Percentiles rank a stretch among this genome's conserved stretches.
Evolutionary conservation across 2,888 invertebrate genomes (phyloP).

Genomic region (Phasia obesa): DNA sequence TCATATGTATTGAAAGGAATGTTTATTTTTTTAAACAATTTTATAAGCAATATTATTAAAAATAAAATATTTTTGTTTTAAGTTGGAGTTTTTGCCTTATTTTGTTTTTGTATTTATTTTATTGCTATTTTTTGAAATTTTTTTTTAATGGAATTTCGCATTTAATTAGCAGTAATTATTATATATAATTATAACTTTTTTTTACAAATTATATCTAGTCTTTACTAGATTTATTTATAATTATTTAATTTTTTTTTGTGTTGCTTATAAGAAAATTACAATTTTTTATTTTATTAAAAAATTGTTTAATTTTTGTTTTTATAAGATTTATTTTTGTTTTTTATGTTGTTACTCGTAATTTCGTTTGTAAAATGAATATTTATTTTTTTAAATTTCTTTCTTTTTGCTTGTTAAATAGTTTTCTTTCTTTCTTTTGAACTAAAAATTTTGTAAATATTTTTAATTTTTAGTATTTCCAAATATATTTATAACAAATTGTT

Average conservation of each 20-base stretch:
- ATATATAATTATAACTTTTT: neutral
- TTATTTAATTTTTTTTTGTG: constrained; percentile 72
- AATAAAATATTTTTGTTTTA: constrained; percentile 9
- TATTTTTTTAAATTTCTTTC: constrained; percentile 40
- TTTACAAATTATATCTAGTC: constrained; percentile 55
- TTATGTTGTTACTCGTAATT: constrained; percentile 40
- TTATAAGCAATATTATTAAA: constrained; percentile 31
- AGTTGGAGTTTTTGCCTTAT: constrained; percentile 24
- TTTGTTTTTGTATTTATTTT: constrained; percentile 71
- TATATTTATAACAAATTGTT: constrained; percentile 42
- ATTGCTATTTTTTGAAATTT: constrained; percentile 78
- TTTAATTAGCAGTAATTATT: constrained; percentile 34
- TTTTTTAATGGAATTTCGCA: constrained; percentile 68
- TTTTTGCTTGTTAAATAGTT: constrained; percentile 38
- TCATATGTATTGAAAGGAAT: neutral
- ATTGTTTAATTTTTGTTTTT: constrained; percentile 59
- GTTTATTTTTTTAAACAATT: constrained; percentile 50
- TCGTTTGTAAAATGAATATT: constrained; percentile 45
- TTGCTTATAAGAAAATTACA: constrained; percentile 75
- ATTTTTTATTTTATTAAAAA: constrained; percentile 77
- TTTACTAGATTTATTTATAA: constrained; percentile 72
- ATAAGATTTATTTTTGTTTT: constrained; percentile 15
- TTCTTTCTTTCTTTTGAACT: constrained; percentile 19
- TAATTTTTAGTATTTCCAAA: constrained; percentile 43
- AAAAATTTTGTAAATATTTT: constrained; percentile 40